Conservation (phyloP, 2,113 vertebrate species). For the Nibea albiflora region DNA sequence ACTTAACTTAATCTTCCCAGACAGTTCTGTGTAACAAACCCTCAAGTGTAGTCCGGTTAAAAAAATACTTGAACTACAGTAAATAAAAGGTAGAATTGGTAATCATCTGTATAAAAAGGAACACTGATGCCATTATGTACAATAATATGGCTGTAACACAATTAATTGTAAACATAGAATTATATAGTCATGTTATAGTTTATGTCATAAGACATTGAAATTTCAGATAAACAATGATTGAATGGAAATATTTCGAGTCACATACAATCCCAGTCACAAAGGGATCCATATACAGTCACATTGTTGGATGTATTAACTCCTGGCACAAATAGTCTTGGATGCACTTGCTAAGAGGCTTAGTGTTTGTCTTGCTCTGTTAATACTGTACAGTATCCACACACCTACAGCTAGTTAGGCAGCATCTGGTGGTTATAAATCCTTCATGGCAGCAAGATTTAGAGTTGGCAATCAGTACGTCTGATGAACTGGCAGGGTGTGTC, state of each 20-base stretch:
- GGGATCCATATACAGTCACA: neutral
- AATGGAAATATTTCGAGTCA: neutral
- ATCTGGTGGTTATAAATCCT: conserved; percentile 55
- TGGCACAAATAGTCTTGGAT: neutral
- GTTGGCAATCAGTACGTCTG: conserved; percentile 57
- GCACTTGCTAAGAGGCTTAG: neutral
- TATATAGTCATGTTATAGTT: neutral
- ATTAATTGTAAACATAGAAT: neutral
- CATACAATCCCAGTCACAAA: too few species aligned
- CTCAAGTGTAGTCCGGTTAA: too few species aligned
- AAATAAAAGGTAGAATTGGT: neutral
- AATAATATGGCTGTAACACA: neutral
- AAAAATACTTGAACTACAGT: too few species aligned
- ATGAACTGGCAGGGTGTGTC: conserved; percentile 39
- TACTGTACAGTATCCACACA: conserved; percentile 9
- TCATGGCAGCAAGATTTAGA: conserved; percentile 46
- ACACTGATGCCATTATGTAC: neutral
- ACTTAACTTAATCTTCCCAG: too few species aligned
- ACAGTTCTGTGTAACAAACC: too few species aligned
- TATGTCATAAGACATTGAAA: neutral
- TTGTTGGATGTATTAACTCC: neutral
- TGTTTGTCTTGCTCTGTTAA: neutral
- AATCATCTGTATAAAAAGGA: neutral
- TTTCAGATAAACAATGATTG: neutral
- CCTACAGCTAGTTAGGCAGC: conserved; percentile 11